These are phyloP conservation scores for Drosophila basisetae DNA, from an alignment of 2,888 invertebrate genomes.

Conservation along the genomic window DNA sequence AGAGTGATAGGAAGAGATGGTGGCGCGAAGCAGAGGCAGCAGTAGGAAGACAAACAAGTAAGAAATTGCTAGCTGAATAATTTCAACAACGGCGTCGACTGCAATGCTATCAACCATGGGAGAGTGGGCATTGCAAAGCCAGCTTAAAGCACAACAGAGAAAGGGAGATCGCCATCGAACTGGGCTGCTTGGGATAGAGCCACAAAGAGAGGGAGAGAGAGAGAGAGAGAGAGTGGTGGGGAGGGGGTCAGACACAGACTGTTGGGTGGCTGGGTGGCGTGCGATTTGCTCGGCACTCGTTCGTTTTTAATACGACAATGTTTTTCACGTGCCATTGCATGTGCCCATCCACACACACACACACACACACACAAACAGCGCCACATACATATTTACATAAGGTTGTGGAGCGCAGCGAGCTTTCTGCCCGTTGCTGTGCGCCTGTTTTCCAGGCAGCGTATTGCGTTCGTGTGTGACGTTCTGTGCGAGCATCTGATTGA, in stretches of 20 bases:
- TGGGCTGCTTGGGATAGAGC: slow-evolving; percentile 3
- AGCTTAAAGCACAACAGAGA: slow-evolving; percentile 54
- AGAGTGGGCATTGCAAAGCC: slow-evolving; percentile 49
- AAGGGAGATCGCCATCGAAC: slow-evolving; percentile 18
- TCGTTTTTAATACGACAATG: slow-evolving; percentile 60
- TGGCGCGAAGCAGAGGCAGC: not conserved
- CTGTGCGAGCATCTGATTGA: slow-evolving; percentile 71
- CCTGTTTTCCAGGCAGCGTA: slow-evolving; percentile 82
- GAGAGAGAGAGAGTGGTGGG: not conserved
- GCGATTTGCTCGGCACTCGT: slow-evolving; percentile 35
- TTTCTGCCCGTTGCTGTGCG: slow-evolving; percentile 62
- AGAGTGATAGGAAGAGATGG: not conserved
- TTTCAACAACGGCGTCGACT: slow-evolving; percentile 46
- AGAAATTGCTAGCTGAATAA: slow-evolving; percentile 74
- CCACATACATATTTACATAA: not conserved
- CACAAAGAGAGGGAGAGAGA: not conserved
- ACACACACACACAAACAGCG: slow-evolving; percentile 18
- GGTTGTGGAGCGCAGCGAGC: slow-evolving; percentile 15
- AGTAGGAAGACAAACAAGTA: slow-evolving; percentile 42
- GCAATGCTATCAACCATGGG: slow-evolving; percentile 31
- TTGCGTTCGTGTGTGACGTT: slow-evolving; percentile 84
- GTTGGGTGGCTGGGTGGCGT: slow-evolving; percentile 4
- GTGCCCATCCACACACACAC: slow-evolving; percentile 51
- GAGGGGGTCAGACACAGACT: not conserved
- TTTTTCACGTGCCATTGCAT: slow-evolving; percentile 77